A percentile compares a stretch with the other conserved stretches of the same genome.
phyloP scores from a whole-genome alignment of 1,140 invertebrate species.

The Tribolium castaneum region DNA sequence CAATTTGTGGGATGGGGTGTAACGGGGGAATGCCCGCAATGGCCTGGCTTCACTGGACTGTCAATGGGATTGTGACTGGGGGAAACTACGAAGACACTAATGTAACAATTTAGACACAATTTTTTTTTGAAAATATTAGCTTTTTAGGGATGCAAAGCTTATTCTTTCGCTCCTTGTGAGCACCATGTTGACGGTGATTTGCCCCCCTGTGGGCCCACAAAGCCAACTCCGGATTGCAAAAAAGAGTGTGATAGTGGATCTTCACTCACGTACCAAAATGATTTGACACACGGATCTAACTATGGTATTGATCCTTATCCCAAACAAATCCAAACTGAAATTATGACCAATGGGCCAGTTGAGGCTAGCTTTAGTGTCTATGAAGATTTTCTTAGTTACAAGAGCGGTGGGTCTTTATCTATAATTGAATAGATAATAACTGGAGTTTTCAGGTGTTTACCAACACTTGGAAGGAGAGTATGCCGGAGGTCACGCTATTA shows the following conservation, averaged over 20 bases:
- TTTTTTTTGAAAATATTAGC: not conserved
- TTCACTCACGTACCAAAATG: not conserved
- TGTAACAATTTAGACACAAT: not conserved
- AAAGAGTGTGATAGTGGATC: conserved; percentile 65
- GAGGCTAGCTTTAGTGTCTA: conserved; percentile 92
- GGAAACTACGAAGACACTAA: not conserved
- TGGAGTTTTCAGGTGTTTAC: conserved; percentile 76
- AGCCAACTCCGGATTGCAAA: conserved; percentile 70
- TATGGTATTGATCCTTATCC: not conserved
- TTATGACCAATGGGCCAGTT: conserved; percentile 91
- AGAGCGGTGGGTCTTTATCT: conserved; percentile 70
- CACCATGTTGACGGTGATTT: conserved; percentile 67
- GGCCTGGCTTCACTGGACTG: conserved; percentile 73
- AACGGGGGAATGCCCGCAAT: conserved; percentile 71
- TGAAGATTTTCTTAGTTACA: conserved; percentile 87
- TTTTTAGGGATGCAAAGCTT: conserved; percentile 63
- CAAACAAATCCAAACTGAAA: conserved; percentile 81
- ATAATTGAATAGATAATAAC: not conserved
- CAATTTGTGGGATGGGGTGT: conserved; percentile 71
- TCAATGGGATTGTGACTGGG: conserved; percentile 14
- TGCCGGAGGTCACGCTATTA: conserved; percentile 90
- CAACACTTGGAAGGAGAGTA: conserved; percentile 78
- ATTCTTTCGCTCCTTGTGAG: conserved; percentile 72
- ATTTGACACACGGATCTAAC: not conserved
- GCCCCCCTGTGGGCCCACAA: conserved; percentile 40